Evolutionary conservation across 1,140 invertebrate species (phyloP).

Genomic region (Brachionus sp.): DNA sequence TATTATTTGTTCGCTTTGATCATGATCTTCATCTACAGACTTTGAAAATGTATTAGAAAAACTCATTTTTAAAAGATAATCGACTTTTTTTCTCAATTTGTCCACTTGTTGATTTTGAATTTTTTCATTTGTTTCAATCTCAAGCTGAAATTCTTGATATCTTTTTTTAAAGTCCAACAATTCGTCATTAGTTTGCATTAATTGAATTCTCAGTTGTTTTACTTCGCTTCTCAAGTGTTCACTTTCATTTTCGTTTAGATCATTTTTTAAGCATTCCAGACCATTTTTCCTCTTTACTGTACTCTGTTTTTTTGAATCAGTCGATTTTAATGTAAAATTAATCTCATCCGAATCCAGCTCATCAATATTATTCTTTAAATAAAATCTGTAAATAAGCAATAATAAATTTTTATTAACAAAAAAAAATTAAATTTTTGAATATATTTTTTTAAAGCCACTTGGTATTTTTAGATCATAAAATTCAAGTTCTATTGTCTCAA

Average conservation of each 20-base stretch:
- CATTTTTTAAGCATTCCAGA: background rate
- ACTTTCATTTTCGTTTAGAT: background rate
- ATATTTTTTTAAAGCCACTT: no score
- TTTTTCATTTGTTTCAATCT: constrained; percentile 1
- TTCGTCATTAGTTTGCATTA: background rate
- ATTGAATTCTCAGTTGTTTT: background rate
- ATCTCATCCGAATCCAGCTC: background rate
- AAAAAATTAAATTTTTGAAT: no score
- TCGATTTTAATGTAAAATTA: constrained; percentile 17
- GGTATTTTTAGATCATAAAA: no score
- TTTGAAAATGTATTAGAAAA: background rate
- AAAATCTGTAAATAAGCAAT: no score
- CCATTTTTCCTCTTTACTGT: background rate
- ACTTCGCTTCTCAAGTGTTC: background rate
- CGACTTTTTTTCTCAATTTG: background rate
- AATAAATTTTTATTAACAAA: no score
- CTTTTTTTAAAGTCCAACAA: constrained; percentile 9
- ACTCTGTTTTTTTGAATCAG: background rate
- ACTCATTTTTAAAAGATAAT: background rate
- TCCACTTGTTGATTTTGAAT: background rate
- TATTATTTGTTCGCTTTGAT: background rate
- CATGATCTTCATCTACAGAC: background rate
- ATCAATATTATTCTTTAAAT: background rate
- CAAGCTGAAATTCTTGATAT: constrained; percentile 32
- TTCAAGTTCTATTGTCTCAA: background rate